Percentiles rank a stretch among this genome's conserved stretches.
Evolutionary conservation across 2,888 invertebrate species (phyloP).

Genomic region (Ametastegia equiseti): DNA sequence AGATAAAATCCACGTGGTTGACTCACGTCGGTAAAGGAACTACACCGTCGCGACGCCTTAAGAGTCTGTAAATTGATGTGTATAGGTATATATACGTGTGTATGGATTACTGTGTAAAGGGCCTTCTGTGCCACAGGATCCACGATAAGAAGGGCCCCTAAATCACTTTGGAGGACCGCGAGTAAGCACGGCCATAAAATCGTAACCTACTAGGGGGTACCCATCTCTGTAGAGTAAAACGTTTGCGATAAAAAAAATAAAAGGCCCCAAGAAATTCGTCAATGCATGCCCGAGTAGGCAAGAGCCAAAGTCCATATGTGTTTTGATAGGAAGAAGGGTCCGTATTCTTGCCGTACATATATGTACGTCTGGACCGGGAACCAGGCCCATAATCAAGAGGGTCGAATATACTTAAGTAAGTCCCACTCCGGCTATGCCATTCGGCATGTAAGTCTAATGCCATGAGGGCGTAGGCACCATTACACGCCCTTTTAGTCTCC

Average conservation of each 20-base stretch:
- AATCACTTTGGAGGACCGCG: not conserved
- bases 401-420: no score
- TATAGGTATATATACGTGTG: not conserved
- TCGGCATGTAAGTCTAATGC: no score
- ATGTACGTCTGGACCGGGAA: not conserved
- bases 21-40: slow-evolving; percentile 27
- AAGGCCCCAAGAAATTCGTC: not conserved
- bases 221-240: not conserved
- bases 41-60: not conserved
- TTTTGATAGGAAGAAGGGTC: not conserved
- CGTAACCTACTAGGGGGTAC: not conserved
- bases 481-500: no score
- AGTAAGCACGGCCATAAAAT: not conserved
- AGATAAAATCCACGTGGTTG: slow-evolving; percentile 40
- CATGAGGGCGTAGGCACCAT: no score
- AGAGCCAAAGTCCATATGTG: not conserved
- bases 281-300: no score
- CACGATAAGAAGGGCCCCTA: not conserved
- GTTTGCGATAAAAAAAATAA: not conserved
- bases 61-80: not conserved
- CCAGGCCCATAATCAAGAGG: not conserved
- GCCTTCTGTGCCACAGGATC: not conserved
- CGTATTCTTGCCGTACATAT: not conserved
- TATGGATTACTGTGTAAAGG: slow-evolving; percentile 10
- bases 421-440: no score